Conservation (phyloP, 2,797 vertebrate genomes). For the Cetoscarus ocellatus region DNA sequence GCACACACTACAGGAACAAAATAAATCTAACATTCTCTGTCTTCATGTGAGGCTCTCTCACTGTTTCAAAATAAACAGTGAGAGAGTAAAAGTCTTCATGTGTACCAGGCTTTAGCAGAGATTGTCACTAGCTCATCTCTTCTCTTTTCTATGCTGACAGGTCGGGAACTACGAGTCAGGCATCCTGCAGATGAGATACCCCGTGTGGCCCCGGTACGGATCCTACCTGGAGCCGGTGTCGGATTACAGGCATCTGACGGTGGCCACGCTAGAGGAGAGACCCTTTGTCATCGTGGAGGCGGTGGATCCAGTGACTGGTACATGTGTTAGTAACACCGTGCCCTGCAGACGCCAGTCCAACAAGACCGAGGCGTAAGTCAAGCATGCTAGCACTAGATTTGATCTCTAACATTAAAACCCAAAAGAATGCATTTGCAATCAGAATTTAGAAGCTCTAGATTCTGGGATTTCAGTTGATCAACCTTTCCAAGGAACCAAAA, state of each 20-base stretch:
- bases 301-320: slow-evolving; percentile 91
- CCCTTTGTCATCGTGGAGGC: slow-evolving; percentile 98
- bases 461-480: no score
- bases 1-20: no score
- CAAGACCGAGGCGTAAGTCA: slow-evolving; percentile 85
- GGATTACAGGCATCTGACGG: slow-evolving; percentile 93
- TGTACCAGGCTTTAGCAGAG: background rate
- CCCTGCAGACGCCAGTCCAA: slow-evolving; percentile 96
- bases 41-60: no score
- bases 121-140: slow-evolving; percentile 3
- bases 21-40: no score
- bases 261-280: slow-evolving; percentile 96
- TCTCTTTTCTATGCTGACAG: slow-evolving; percentile 70
- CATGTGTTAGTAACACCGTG: slow-evolving; percentile 96
- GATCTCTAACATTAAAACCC: no score
- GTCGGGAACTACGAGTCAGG: slow-evolving; percentile 94
- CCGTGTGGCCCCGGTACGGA: slow-evolving; percentile 96
- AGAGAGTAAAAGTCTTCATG: no score
- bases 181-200: slow-evolving; percentile 95
- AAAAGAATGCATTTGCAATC: no score
- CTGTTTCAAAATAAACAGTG: no score
- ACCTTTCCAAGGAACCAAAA: no score
- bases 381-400: no score
- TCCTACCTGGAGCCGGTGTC: slow-evolving; percentile 92
- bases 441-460: no score